Conservation (phyloP, 1,140 invertebrate species). For the Euura lappo region DNA sequence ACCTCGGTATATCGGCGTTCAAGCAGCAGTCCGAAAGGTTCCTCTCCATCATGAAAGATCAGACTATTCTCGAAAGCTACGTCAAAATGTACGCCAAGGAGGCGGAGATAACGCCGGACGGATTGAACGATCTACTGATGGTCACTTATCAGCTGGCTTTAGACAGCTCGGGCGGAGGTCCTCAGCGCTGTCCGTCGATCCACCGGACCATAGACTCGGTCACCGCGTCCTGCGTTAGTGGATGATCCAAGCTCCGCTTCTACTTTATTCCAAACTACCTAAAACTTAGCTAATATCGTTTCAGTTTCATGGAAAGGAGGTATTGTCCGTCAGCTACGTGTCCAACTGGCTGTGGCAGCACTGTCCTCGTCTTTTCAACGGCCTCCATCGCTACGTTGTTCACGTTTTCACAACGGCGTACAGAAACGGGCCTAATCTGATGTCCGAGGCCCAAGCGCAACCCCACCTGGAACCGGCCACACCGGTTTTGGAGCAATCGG, state of each 20-base stretch:
- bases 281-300: slow-evolving; percentile 15
- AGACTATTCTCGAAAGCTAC: slow-evolving; percentile 69
- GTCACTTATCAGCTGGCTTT: slow-evolving; percentile 78
- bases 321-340: slow-evolving; percentile 75
- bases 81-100: slow-evolving; percentile 67
- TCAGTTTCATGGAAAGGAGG: slow-evolving; percentile 78
- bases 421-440: slow-evolving; percentile 65
- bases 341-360: slow-evolving; percentile 81
- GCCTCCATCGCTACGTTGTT: slow-evolving; percentile 79
- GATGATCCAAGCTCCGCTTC: neutral
- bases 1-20: slow-evolving; percentile 68
- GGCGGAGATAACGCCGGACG: slow-evolving; percentile 64
- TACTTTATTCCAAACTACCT: neutral
- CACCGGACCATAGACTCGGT: slow-evolving; percentile 73
- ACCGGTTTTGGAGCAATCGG: slow-evolving; percentile 72
- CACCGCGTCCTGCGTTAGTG: slow-evolving; percentile 70
- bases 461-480: slow-evolving; percentile 71
- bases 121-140: slow-evolving; percentile 68
- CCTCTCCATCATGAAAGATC: slow-evolving; percentile 70
- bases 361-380: slow-evolving; percentile 74
- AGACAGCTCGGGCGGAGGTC: slow-evolving; percentile 72
- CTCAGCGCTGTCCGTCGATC: slow-evolving; percentile 65
- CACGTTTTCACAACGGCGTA: slow-evolving; percentile 80
- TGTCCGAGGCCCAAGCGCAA: slow-evolving; percentile 50
- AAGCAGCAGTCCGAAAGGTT: slow-evolving; percentile 76